Conservation (phyloP, 2,888 invertebrate species). For the Anorthoa munda region DNA sequence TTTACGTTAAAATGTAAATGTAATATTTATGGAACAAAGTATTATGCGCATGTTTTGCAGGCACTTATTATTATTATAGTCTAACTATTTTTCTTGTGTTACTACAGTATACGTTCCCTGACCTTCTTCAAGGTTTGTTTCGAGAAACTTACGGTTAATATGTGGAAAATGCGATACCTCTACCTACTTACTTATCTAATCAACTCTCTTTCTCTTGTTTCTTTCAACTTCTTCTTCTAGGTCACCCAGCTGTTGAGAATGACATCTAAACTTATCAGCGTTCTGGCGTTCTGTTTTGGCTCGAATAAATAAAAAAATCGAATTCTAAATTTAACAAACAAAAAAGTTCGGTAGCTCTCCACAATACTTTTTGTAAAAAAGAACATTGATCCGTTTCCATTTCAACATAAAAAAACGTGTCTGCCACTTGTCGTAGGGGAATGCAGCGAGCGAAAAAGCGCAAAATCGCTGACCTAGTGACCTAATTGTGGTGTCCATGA, state of each 20-base stretch:
- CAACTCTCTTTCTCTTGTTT: too few relatives aligned
- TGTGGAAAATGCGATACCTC: background rate
- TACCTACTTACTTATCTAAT: background rate
- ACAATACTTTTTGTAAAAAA: conserved; percentile 5
- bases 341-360: conserved; percentile 4
- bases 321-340: conserved; percentile 1
- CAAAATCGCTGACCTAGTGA: conserved; percentile 83
- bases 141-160: background rate
- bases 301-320: background rate
- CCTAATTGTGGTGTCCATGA: conserved; percentile 85
- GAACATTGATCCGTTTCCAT: background rate
- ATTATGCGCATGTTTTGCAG: conserved; percentile 37
- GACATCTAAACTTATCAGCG: background rate
- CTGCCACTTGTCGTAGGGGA: conserved; percentile 44
- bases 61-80: background rate
- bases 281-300: background rate
- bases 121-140: conserved; percentile 33
- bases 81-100: conserved; percentile 31
- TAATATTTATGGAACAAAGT: conserved; percentile 28
- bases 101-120: background rate
- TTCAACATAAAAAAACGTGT: conserved; percentile 33
- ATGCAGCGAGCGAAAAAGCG: conserved; percentile 70
- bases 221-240: background rate
- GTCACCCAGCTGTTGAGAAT: conserved; percentile 7
- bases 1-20: conserved; percentile 48